Evolutionary conservation across 2,113 vertebrate species (phyloP).

Genomic region (Synodontis membranacea): DNA sequence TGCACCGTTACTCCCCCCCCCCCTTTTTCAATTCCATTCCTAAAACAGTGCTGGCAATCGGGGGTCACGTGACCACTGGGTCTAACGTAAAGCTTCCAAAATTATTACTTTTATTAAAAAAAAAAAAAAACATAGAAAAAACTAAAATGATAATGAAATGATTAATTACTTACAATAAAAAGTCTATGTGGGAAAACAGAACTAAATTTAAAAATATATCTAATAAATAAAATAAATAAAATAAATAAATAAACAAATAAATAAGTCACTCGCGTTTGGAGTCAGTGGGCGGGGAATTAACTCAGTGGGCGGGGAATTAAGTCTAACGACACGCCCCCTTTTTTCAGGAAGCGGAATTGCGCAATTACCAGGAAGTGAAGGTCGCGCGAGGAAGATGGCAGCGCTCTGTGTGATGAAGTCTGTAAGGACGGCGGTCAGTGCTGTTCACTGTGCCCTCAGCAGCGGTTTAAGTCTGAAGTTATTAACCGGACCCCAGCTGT

Average conservation of each 20-base stretch:
- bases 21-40: background rate
- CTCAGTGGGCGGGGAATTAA: no score
- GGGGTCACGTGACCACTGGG: background rate
- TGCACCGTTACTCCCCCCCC: background rate
- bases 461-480: constrained; percentile 11
- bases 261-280: background rate
- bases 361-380: constrained; percentile 18
- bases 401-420: constrained; percentile 56
- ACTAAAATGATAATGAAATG: background rate
- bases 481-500: constrained; percentile 42
- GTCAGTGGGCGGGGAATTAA: background rate
- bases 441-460: background rate
- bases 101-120: background rate
- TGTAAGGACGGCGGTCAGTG: constrained; percentile 53
- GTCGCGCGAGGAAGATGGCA: constrained; percentile 71
- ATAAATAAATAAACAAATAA: background rate
- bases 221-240: background rate
- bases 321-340: background rate
- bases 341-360: constrained; percentile 6
- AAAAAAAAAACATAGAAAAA: background rate
- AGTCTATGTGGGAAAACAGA: background rate
- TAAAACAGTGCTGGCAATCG: no score
- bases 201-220: background rate
- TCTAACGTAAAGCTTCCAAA: no score
- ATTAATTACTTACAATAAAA: background rate